Evolutionary conservation across 64 coral and sea anemone species (phyloP).

Genomic region (Stichodactyla mertensii): DNA sequence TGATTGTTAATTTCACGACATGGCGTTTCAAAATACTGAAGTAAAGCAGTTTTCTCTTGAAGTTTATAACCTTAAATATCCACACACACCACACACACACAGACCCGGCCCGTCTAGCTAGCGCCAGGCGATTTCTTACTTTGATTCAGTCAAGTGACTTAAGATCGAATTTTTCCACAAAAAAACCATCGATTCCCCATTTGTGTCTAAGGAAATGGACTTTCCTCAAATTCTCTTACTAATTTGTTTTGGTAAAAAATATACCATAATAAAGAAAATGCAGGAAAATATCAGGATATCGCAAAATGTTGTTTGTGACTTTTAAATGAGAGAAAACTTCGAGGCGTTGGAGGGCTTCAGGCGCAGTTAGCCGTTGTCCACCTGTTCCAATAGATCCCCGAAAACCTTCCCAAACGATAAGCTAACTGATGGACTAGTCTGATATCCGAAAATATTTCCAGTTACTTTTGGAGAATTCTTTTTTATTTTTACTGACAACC

Average conservation of each 20-base stretch:
- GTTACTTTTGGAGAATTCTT: too few species aligned
- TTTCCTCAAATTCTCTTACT: not conserved
- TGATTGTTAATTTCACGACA: not conserved
- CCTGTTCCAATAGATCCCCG: not conserved
- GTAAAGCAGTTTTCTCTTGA: not conserved
- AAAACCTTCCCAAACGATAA: not conserved
- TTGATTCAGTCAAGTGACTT: not conserved
- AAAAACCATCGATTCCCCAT: not conserved
- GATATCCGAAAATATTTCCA: too few species aligned
- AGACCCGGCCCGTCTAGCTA: not conserved
- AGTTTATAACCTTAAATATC: not conserved
- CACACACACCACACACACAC: not conserved
- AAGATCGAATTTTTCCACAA: not conserved
- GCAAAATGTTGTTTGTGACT: not conserved
- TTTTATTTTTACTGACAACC: too few species aligned
- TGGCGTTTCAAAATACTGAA: not conserved
- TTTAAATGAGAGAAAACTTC: not conserved
- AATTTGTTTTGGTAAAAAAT: conserved; percentile 15
- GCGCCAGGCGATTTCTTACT: not conserved
- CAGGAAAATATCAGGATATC: not conserved
- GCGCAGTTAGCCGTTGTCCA: not conserved
- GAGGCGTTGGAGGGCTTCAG: not conserved
- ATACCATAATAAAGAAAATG: not conserved
- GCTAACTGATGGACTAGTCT: too few species aligned
- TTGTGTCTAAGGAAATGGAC: not conserved